Evolutionary conservation across 2,888 invertebrate species (phyloP).

Genomic region (Escarpia spicata): DNA sequence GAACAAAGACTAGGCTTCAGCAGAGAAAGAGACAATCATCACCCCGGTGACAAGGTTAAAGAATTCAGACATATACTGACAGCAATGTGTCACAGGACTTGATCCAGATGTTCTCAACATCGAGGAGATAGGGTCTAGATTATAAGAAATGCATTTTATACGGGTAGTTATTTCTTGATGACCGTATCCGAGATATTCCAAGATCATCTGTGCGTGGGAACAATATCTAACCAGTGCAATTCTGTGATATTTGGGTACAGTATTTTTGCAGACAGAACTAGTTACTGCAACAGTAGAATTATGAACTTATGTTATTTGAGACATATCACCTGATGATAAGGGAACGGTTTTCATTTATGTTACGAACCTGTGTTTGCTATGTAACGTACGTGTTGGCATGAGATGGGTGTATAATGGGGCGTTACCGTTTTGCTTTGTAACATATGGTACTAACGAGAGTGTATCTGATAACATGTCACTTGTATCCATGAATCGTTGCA

Average conservation of each 20-base stretch:
- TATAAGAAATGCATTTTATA: neutral
- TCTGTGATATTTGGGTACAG: constrained; percentile 1
- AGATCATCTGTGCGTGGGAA: neutral
- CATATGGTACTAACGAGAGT: neutral
- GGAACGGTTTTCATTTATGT: neutral
- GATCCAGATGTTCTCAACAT: neutral
- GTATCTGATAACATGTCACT: neutral
- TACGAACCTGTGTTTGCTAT: neutral
- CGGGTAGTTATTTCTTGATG: neutral
- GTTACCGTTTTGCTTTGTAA: neutral
- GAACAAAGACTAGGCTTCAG: neutral
- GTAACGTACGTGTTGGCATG: neutral
- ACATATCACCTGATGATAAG: neutral
- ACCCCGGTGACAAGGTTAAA: neutral
- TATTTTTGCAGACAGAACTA: neutral
- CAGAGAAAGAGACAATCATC: neutral
- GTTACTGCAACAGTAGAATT: neutral
- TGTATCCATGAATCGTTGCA: neutral
- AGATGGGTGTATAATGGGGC: neutral
- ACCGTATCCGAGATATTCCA: neutral
- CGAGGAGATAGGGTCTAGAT: neutral
- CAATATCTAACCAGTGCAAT: neutral
- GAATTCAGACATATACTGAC: neutral
- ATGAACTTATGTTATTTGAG: neutral
- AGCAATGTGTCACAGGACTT: neutral